Conservation (phyloP, 2,113 vertebrate species). For the Smithornis capensis region DNA sequence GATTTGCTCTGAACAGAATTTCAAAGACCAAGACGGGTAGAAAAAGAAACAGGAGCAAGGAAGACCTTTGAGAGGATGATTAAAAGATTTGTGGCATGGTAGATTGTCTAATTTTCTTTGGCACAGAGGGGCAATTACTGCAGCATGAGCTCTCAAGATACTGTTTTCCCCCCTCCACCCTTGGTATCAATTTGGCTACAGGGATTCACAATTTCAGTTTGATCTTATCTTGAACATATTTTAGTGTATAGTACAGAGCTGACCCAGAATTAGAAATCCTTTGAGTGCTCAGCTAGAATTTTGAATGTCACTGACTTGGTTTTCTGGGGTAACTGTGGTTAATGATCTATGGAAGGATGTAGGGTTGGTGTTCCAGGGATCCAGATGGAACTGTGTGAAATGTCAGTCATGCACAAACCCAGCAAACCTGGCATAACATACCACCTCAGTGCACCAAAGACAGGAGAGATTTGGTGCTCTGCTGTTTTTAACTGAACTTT, state of each 20-base stretch:
- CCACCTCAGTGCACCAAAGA: neutral
- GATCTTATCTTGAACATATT: neutral
- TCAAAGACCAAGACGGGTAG: neutral
- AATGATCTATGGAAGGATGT: neutral
- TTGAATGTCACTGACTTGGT: neutral
- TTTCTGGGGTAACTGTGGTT: neutral
- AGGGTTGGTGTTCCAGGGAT: neutral
- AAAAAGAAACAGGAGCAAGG: neutral
- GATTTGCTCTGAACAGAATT: neutral
- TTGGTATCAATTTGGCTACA: neutral
- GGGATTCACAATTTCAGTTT: neutral
- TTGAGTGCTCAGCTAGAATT: neutral
- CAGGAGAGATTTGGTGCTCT: neutral
- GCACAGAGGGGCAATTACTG: neutral
- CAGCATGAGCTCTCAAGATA: neutral
- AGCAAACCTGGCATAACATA: neutral
- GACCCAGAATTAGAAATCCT: neutral
- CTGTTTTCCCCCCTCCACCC: neutral
- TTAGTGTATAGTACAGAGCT: neutral
- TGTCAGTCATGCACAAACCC: neutral
- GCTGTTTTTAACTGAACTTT: neutral
- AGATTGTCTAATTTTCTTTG: neutral
- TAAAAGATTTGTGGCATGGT: neutral
- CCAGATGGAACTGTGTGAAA: neutral
- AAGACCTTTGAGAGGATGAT: neutral